Percentiles rank a stretch among this genome's conserved stretches.
These are phyloP conservation scores for Falco concolor DNA, from an alignment of 2,797 vertebrate species.

Conservation along the genomic window DNA sequence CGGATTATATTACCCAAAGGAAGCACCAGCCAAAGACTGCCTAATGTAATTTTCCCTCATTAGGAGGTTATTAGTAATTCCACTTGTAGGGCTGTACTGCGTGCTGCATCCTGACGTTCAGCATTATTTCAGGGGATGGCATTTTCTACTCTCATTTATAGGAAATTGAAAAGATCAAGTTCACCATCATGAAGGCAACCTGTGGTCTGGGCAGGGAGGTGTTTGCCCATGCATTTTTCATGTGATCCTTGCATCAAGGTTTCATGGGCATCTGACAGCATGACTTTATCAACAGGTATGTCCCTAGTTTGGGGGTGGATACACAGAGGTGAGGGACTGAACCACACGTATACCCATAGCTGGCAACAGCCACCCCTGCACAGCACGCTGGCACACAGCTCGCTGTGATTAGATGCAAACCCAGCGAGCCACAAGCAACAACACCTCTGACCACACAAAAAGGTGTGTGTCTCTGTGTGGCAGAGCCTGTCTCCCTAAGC, in stretches of 20 bases:
- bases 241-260: not conserved
- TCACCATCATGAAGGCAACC: not conserved
- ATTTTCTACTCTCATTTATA: not conserved
- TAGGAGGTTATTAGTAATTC: conserved; percentile 26
- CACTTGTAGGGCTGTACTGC: not conserved
- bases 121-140: not conserved
- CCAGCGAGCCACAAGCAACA: fast-evolving
- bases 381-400: fast-evolving
- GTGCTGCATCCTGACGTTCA: not conserved
- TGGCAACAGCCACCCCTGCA: not conserved
- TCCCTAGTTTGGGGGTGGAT: not conserved
- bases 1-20: conserved; percentile 5
- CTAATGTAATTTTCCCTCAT: conserved; percentile 37
- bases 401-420: fast-evolving
- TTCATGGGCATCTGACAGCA: fast-evolving
- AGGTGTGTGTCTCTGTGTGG: not conserved
- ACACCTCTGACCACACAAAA: not conserved
- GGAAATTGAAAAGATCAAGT: not conserved
- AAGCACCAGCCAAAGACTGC: conserved; percentile 25
- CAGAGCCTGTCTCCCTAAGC: not conserved
- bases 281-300: not conserved
- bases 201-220: not conserved
- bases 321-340: not conserved
- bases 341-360: fast-evolving
- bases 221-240: not conserved